A percentile compares a stretch with the other conserved stretches of the same genome.
Evolutionary conservation across 2,113 vertebrate species (phyloP).

Genomic region (Bambusicola thoracicus): DNA sequence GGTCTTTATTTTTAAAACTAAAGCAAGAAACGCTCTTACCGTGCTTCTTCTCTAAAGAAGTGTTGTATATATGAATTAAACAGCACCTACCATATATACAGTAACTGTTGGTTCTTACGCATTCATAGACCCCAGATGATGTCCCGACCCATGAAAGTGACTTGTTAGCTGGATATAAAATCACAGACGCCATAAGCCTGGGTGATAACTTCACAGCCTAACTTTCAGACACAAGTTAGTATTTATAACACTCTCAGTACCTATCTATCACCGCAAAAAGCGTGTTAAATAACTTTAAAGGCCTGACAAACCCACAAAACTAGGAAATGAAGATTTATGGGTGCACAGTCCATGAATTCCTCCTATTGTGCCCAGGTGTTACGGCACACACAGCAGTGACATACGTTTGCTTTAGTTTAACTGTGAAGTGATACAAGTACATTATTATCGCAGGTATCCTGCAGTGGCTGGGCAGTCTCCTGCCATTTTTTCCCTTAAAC

Average conservation of each 20-base stretch:
- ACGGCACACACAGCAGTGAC: background rate
- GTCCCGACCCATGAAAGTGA: slow-evolving; percentile 23
- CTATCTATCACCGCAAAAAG: slow-evolving; percentile 64
- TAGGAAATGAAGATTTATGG: slow-evolving; percentile 52
- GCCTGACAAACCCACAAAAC: slow-evolving; percentile 52
- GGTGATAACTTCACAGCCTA: slow-evolving; percentile 71
- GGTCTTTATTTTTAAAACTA: slow-evolving; percentile 68
- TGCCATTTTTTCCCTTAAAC: background rate
- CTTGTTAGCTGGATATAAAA: slow-evolving; percentile 55
- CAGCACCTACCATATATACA: background rate
- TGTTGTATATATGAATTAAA: slow-evolving; percentile 40
- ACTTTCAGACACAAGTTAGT: slow-evolving; percentile 74
- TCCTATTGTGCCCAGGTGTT: slow-evolving; percentile 28
- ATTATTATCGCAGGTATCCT: background rate
- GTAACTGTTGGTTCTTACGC: slow-evolving; percentile 40
- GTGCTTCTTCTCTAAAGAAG: background rate
- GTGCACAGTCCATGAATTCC: slow-evolving; percentile 39
- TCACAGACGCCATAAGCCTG: slow-evolving; percentile 67
- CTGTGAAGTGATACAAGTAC: slow-evolving; percentile 14
- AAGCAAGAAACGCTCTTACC: slow-evolving; percentile 9
- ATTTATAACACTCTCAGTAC: slow-evolving; percentile 60
- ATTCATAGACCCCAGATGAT: slow-evolving; percentile 70
- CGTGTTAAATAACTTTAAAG: slow-evolving; percentile 65
- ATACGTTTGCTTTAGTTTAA: slow-evolving; percentile 27
- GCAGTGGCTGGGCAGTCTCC: background rate